A percentile compares a stretch with the other conserved stretches of the same genome.
Conservation (phyloP, 2,113 vertebrate genomes). For the Cygnus atratus region DNA sequence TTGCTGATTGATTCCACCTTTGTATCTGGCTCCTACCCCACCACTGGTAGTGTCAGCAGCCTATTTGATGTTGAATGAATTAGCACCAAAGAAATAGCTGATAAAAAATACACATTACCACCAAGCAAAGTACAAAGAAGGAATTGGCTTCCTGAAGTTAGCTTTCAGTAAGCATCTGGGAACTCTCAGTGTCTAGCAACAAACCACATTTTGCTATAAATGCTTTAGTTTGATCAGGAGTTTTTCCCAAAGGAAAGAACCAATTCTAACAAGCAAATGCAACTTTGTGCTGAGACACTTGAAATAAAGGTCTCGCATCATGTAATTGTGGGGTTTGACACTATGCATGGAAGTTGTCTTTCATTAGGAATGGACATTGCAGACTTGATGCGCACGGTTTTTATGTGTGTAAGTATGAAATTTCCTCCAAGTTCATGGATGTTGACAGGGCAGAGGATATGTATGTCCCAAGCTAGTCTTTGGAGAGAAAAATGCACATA, state of each 20-base stretch:
- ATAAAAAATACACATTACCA: conserved; percentile 36
- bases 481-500: not conserved
- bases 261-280: not conserved
- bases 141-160: not conserved
- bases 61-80: conserved; percentile 39
- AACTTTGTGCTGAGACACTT: not conserved
- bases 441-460: not conserved
- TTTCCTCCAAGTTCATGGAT: not conserved
- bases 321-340: not conserved
- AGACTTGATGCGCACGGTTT: not conserved
- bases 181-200: not conserved
- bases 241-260: not conserved
- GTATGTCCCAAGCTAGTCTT: not conserved
- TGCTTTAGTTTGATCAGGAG: conserved; percentile 1
- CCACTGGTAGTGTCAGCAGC: conserved; percentile 43
- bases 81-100: conserved; percentile 35
- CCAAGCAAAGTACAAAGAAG: not conserved
- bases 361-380: not conserved
- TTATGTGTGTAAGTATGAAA: not conserved
- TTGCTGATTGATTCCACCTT: conserved; percentile 41
- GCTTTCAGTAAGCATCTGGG: not conserved
- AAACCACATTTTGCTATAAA: not conserved
- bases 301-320: not conserved
- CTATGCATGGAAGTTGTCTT: not conserved
- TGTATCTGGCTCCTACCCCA: conserved; percentile 19